Evolutionary conservation across 2,888 invertebrate species (phyloP), one percentile per base, ranked within the genome.

Genomic region (Sphaerophoria rueppellii): DNA sequence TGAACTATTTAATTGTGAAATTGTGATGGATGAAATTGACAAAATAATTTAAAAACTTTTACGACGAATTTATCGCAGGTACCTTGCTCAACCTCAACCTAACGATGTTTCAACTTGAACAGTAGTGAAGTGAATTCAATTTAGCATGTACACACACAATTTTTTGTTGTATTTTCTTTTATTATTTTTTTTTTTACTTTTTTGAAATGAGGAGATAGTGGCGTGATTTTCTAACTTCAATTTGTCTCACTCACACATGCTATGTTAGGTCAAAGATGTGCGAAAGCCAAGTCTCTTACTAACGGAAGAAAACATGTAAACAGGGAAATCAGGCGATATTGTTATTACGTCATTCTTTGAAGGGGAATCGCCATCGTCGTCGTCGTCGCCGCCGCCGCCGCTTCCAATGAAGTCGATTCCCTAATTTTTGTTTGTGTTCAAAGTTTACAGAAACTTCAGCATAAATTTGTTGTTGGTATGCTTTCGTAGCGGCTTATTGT

Each of bases 221-320:
- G 91, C 91, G 91, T 91, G 91, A 91, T 91, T 90, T 91, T 90
- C 89, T 90, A 91, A 72, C 75, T 72, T 72, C 58, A 80, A 57
- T 83, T 79, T 52, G 80, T 83, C 83, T 83, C 83, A n/a, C 80
- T 83, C 79, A 60, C 83, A 72, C 83, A 71, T 77, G 73, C 60
- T 50, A 78, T 70, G 6, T 9, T 46, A 77, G 70, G 72, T 60
- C n/a, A 32, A 60, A 40, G 54, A 65, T 79, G 50, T 69, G 70
- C 73, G 73, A 78, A 73, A 67, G 37, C 48, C 61, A 74, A 79
- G 75, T 71, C 79, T 75, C 70, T 71, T 80, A 61, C 72, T 76
- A 69, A 71, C 71, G 70, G 77, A 83, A 72, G 72, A 83, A 83
- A 80, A 69, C 67, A 80, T 80, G 80, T 83, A 80, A 83, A 83